Evolutionary conservation across 2,888 invertebrate species (phyloP).

Genomic region (Iselma pallidipennis): DNA sequence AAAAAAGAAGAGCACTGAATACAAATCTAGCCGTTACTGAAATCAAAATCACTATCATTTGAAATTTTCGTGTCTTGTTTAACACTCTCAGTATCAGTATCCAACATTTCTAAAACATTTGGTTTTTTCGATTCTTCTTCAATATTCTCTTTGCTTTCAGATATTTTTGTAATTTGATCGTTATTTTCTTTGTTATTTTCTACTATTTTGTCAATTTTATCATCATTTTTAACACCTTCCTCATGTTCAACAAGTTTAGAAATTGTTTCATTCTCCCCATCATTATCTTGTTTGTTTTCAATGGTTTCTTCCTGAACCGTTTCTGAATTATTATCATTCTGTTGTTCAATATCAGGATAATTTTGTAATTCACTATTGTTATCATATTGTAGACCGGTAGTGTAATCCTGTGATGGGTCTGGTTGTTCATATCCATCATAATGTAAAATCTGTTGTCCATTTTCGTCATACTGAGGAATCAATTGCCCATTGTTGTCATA

Average conservation of each 20-base stretch:
- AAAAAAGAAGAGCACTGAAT: no score
- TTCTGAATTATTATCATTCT: slow-evolving; percentile 29
- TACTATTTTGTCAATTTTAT: slow-evolving; percentile 2
- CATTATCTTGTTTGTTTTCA: no score
- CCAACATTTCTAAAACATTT: slow-evolving; percentile 51
- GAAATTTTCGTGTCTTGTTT: slow-evolving; percentile 49
- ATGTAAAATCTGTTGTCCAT: slow-evolving; percentile 29
- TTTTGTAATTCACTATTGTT: slow-evolving; percentile 35
- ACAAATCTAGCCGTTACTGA: slow-evolving; percentile 41
- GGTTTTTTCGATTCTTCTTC: slow-evolving; percentile 11
- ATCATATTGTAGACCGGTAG: slow-evolving; percentile 28
- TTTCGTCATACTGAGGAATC: slow-evolving; percentile 36
- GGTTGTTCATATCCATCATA: slow-evolving; percentile 33
- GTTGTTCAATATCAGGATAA: slow-evolving; percentile 23
- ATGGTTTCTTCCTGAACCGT: slow-evolving; percentile 16
- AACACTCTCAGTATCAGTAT: slow-evolving; percentile 53
- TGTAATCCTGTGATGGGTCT: slow-evolving; percentile 8
- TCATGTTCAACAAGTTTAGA: no score
- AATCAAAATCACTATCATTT: slow-evolving; percentile 55
- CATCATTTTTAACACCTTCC: neutral
- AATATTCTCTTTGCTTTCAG: neutral
- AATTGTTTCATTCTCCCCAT: no score
- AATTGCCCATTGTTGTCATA: slow-evolving; percentile 23
- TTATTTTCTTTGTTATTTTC: slow-evolving; percentile 11
- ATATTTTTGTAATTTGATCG: no score